A percentile compares a stretch with the other conserved stretches of the same genome.
Conservation (phyloP, 2,888 invertebrate species). For the Tineola bisselliella region DNA sequence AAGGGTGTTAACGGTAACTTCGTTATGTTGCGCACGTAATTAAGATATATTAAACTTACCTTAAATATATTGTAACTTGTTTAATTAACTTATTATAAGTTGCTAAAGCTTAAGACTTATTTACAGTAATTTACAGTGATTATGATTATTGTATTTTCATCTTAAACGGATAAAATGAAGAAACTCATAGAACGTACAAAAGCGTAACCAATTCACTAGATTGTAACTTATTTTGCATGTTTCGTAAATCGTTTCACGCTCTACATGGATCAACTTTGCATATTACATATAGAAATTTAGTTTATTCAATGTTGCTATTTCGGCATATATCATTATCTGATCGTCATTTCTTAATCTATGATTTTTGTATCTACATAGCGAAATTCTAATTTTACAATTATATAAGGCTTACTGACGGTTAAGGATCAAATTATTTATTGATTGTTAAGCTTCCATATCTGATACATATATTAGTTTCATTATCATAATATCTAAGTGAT, state of each 20-base stretch:
- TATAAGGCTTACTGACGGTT: too few relatives aligned
- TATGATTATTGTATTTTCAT: too few relatives aligned
- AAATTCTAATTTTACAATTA: too few relatives aligned
- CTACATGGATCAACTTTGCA: conserved; percentile 33
- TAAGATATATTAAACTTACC: too few relatives aligned
- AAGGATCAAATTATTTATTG: too few relatives aligned
- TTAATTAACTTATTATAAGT: too few relatives aligned
- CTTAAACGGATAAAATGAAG: conserved; percentile 30
- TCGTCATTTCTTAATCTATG: neutral
- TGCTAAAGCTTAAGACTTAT: too few relatives aligned
- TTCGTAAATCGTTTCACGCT: conserved; percentile 66
- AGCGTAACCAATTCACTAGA: conserved; percentile 65
- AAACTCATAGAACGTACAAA: conserved; percentile 55
- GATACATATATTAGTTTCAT: too few relatives aligned
- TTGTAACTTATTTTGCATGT: conserved; percentile 67
- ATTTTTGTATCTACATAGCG: neutral
- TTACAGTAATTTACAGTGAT: too few relatives aligned
- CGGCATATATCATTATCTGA: neutral
- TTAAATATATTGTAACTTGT: too few relatives aligned
- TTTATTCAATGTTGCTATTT: neutral
- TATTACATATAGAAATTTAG: neutral
- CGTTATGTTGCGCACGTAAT: neutral
- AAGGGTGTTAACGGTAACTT: neutral
- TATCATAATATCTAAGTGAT: neutral
- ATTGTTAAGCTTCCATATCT: too few relatives aligned